Conservation (phyloP, 2,113 vertebrate species). For the Syngnathus floridae region DNA sequence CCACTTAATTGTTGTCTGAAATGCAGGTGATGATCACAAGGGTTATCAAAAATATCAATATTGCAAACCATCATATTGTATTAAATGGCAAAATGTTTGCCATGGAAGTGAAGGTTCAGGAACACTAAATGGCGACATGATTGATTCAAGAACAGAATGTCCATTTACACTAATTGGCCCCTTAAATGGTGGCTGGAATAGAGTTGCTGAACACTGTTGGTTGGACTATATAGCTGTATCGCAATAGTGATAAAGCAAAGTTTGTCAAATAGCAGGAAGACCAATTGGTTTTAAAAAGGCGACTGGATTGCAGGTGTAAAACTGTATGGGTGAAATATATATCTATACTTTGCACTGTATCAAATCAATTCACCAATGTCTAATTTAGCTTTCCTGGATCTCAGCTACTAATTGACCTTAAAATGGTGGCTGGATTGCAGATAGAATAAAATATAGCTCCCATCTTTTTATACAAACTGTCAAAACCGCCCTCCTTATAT, state of each 20-base stretch:
- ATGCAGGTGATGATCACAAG: no score
- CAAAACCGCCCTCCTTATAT: no score
- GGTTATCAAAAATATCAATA: no score
- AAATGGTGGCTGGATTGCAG: not conserved
- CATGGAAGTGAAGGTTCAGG: no score
- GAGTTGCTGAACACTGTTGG: not conserved
- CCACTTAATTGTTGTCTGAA: no score
- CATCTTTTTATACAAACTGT: no score
- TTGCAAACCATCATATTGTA: no score
- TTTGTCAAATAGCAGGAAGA: no score
- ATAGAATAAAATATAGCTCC: not conserved
- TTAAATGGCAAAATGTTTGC: no score
- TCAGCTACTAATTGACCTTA: not conserved
- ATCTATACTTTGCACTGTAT: not conserved
- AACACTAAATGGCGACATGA: no score
- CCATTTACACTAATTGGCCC: not conserved
- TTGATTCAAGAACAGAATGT: not conserved
- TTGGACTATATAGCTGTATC: not conserved
- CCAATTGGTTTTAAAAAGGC: not conserved
- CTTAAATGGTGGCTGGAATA: not conserved
- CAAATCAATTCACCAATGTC: not conserved
- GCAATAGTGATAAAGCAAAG: no score
- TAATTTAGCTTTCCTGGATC: not conserved
- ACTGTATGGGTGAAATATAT: not conserved
- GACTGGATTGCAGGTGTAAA: not conserved